phyloP scores from a whole-genome alignment of 2,797 vertebrate genomes.

The Poeciliopsis infans region DNA sequence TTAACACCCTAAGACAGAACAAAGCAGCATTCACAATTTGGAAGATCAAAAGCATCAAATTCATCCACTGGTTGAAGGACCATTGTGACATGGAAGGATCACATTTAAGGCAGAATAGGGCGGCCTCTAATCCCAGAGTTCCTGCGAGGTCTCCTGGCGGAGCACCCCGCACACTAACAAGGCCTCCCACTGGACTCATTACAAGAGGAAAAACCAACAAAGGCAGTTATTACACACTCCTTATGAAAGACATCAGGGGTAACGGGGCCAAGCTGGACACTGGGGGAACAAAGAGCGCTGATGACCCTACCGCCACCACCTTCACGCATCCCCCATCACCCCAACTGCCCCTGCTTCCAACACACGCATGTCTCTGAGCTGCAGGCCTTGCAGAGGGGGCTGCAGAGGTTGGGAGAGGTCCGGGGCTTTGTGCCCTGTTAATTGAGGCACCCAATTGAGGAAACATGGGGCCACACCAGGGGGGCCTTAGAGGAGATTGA shows the following conservation, averaged over 20 bases:
- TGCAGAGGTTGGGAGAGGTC: slow-evolving; percentile 43
- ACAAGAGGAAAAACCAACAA: slow-evolving; percentile 77
- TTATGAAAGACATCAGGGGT: slow-evolving; percentile 67
- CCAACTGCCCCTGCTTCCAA: slow-evolving; percentile 29
- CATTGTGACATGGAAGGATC: slow-evolving; percentile 58
- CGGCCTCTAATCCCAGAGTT: slow-evolving; percentile 65
- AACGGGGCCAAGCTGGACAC: slow-evolving; percentile 73
- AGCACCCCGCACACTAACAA: slow-evolving; percentile 69
- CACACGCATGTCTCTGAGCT: slow-evolving; percentile 40
- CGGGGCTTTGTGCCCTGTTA: slow-evolving; percentile 64
- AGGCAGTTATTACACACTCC: slow-evolving; percentile 76
- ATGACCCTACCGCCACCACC: slow-evolving; percentile 40
- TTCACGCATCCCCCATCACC: slow-evolving; percentile 24
- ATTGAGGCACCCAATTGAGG: slow-evolving; percentile 68
- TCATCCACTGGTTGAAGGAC: slow-evolving; percentile 56
- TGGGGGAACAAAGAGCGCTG: slow-evolving; percentile 65
- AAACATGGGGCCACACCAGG: slow-evolving; percentile 59
- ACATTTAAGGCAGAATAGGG: slow-evolving; percentile 51
- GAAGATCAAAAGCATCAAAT: slow-evolving; percentile 62
- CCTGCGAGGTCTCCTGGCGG: slow-evolving; percentile 63
- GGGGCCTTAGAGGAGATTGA: background rate
- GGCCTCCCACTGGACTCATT: slow-evolving; percentile 71
- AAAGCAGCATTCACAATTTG: slow-evolving; percentile 48
- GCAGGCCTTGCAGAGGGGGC: slow-evolving; percentile 38
- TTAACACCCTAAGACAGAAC: slow-evolving; percentile 38